Evolutionary conservation across 2,888 invertebrate genomes (phyloP), one percentile per base, ranked within the genome.

Genomic region (Elmis aenea): DNA sequence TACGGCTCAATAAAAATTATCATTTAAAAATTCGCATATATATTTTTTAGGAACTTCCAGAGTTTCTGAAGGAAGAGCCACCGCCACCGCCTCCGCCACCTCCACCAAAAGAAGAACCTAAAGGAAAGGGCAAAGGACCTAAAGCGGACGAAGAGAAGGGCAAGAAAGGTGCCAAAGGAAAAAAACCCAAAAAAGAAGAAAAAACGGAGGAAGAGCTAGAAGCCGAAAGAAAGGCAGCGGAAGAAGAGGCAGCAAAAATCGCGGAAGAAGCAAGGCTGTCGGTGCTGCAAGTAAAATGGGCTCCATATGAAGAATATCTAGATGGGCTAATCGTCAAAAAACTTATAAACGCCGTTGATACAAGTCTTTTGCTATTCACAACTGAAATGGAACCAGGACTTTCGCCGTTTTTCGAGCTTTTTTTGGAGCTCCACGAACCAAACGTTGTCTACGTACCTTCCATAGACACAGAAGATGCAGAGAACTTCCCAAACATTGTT

Each of bases 391-490:
- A 78, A 52, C 60, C 26, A n/a, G 21, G 71, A 18, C 58, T 68
- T 9, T 61, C 73, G 4, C 85, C 92, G 0, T 75, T 93, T 21
- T 81, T 91, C 66, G 84, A 88, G 67, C 75, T 91, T 2, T 66
- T 76, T 27, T 75, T 90, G 52, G 82, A 84, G 55, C 70, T 92
- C 2, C 77, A 77, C 46, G 81, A 82, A 46, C 83, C 83, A 15
- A 74, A 82, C 33, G 80, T 93, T 40, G 73, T 75, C 28, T 90
- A 83, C 59, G 70, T 76, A 13, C 90, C 91, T 0, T 79, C 85
- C 0, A 67, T 91, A 54, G 81, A 86, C 41, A 55, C 76, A 28
- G 77, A 79, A 12, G 74, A 79, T 52, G 60, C 74, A 0, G 76
- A 74, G 23, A 83, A 85, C 5, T 80, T 92, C 45, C 76, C 79